phyloP scores from a whole-genome alignment of 2,888 invertebrate genomes.

The Andrena praecox region DNA sequence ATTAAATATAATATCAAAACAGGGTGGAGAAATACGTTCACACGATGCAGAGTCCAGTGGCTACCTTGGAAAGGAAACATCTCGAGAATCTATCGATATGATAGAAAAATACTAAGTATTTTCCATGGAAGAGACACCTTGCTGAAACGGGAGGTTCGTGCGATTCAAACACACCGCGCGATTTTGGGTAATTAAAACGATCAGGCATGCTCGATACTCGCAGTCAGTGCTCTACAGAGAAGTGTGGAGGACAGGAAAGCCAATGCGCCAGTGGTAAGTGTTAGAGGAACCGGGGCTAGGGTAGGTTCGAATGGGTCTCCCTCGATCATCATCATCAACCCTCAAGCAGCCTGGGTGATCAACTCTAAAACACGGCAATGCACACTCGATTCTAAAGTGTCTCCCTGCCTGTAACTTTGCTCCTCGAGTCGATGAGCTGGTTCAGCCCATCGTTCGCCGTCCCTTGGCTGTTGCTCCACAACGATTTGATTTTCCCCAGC shows the following conservation, averaged over 20 bases:
- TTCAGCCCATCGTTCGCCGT: constrained; percentile 92
- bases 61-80: not conserved
- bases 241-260: constrained; percentile 10
- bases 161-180: constrained; percentile 7
- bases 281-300: not conserved
- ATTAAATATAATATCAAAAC: not conserved
- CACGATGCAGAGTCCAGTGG: constrained; percentile 46
- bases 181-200: constrained; percentile 6
- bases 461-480: constrained; percentile 93
- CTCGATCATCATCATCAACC: constrained; percentile 17
- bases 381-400: constrained; percentile 54
- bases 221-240: constrained; percentile 18
- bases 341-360: constrained; percentile 33
- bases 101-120: not conserved
- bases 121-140: not conserved
- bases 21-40: constrained; percentile 13
- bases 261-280: not conserved
- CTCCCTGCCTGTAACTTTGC: constrained; percentile 88
- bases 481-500: constrained; percentile 94
- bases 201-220: constrained; percentile 46
- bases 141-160: constrained; percentile 23
- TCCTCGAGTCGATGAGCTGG: constrained; percentile 87
- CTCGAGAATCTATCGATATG: constrained; percentile 8
- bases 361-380: constrained; percentile 33
- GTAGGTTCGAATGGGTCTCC: not conserved